Percentiles rank a stretch among this genome's conserved stretches.
Conservation (phyloP, 2,797 vertebrate species). For the Betta splendens region DNA sequence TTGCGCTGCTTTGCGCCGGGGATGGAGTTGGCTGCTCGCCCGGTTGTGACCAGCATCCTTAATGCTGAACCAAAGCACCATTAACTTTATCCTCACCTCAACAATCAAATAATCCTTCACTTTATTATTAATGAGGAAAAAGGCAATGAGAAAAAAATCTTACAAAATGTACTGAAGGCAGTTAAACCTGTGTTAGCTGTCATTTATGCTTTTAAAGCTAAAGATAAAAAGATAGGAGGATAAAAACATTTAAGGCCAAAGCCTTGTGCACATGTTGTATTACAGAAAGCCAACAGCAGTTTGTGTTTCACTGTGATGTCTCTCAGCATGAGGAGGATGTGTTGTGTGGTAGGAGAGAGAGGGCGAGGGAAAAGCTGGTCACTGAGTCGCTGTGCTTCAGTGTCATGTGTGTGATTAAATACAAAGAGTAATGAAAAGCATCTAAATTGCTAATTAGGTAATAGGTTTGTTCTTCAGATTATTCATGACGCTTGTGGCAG, state of each 20-base stretch:
- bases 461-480: slow-evolving; percentile 1
- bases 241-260: background rate
- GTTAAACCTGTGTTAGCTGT: slow-evolving; percentile 8
- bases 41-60: slow-evolving; percentile 68
- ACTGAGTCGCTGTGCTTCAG: background rate
- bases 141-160: background rate
- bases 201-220: slow-evolving; percentile 4
- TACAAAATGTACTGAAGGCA: background rate
- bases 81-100: slow-evolving; percentile 31
- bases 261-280: background rate
- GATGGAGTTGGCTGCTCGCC: slow-evolving; percentile 55
- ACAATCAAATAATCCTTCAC: slow-evolving; percentile 20
- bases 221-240: too few species aligned
- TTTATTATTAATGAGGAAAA: slow-evolving; percentile 9
- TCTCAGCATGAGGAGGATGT: background rate
- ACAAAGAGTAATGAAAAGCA: too few species aligned
- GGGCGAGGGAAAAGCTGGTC: background rate
- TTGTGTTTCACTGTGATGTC: slow-evolving; percentile 1
- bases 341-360: background rate
- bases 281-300: slow-evolving; percentile 6
- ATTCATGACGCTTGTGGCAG: background rate
- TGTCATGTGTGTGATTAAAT: too few species aligned
- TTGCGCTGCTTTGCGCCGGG: slow-evolving; percentile 49
- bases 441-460: too few species aligned
- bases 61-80: slow-evolving; percentile 49